Evolutionary conservation across 2,888 invertebrate genomes (phyloP).

Genomic region (Folsomia candida): DNA sequence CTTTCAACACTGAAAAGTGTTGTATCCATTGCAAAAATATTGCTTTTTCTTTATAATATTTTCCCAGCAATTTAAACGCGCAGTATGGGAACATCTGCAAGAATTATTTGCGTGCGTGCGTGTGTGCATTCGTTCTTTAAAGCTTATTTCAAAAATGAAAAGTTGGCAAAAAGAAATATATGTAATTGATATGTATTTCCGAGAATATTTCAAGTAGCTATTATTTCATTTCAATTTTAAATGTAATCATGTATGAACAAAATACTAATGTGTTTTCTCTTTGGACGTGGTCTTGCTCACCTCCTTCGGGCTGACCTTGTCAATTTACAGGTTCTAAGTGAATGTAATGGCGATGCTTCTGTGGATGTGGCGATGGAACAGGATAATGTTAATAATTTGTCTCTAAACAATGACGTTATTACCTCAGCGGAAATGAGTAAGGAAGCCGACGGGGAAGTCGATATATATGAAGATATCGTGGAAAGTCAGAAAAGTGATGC

Average conservation of each 20-base stretch:
- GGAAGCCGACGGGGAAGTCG: conserved; percentile 3
- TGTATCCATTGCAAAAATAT: background rate
- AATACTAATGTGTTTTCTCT: background rate
- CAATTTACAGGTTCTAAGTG: conserved; percentile 5
- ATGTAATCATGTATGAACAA: no score
- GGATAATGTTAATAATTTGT: background rate
- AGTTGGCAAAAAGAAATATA: background rate
- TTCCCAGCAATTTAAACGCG: background rate
- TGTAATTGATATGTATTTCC: no score
- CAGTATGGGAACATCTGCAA: background rate
- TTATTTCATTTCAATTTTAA: background rate
- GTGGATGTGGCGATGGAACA: background rate
- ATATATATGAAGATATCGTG: conserved; percentile 28
- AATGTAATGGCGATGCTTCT: conserved; percentile 9
- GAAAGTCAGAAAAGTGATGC: background rate
- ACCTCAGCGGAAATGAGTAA: background rate
- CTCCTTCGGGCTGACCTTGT: conserved; percentile 1
- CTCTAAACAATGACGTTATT: background rate
- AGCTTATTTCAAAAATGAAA: background rate
- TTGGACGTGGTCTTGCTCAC: background rate
- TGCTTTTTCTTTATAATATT: background rate
- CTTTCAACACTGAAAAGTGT: background rate
- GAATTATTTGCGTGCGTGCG: background rate
- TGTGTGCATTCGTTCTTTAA: background rate
- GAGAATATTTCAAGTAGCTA: background rate